Evolutionary conservation across 2,888 invertebrate species (phyloP).

Genomic region (Mythimna vitellina): DNA sequence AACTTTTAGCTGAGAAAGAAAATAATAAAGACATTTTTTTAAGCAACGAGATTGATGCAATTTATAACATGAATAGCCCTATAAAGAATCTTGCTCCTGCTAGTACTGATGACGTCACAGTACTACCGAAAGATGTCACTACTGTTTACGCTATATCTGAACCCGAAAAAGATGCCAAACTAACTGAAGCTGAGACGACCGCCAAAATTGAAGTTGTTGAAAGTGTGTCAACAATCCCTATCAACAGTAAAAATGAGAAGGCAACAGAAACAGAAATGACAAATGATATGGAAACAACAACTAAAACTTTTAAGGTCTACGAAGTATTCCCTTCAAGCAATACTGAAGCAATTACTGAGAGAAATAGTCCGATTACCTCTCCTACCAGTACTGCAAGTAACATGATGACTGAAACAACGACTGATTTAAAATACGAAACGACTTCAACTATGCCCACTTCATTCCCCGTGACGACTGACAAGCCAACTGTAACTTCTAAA

Average conservation of each 20-base stretch:
- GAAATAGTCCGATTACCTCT: conserved; percentile 65
- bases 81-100: conserved; percentile 71
- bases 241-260: conserved; percentile 73
- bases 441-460: conserved; percentile 81
- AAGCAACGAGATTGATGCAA: conserved; percentile 88
- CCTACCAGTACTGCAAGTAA: conserved; percentile 75
- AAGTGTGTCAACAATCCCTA: conserved; percentile 84
- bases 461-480: conserved; percentile 67
- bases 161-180: conserved; percentile 66
- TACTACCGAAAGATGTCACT: conserved; percentile 72
- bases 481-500: conserved; percentile 67
- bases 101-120: conserved; percentile 47
- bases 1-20: conserved; percentile 81
- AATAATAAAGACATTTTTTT: conserved; percentile 82
- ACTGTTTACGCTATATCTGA: conserved; percentile 77
- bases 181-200: conserved; percentile 65
- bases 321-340: conserved; percentile 82
- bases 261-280: conserved; percentile 72
- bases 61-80: conserved; percentile 68
- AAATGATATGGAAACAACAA: conserved; percentile 79
- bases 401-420: conserved; percentile 82
- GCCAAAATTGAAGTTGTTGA: conserved; percentile 77
- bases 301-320: conserved; percentile 82
- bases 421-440: conserved; percentile 81
- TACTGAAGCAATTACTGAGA: conserved; percentile 62